Conservation (phyloP, 2,888 invertebrate genomes). For the Celastrina argiolus region DNA sequence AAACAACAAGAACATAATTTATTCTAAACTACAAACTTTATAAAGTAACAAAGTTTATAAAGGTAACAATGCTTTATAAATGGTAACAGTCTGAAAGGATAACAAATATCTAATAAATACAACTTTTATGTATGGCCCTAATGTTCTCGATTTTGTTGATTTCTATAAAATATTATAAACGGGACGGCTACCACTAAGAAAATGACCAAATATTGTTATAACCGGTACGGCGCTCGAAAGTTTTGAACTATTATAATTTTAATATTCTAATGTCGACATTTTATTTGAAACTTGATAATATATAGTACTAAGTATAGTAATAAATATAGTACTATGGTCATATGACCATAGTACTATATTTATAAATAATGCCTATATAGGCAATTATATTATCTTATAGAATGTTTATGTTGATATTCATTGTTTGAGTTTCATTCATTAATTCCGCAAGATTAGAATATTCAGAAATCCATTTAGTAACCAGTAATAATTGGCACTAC, state of each 20-base stretch:
- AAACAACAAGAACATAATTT: conserved; percentile 24
- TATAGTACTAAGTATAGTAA: too few species aligned
- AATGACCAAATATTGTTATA: conserved; percentile 73
- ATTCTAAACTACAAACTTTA: conserved; percentile 10
- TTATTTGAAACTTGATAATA: not conserved
- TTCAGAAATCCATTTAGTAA: too few species aligned
- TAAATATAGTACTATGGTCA: too few species aligned
- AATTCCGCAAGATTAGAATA: too few species aligned
- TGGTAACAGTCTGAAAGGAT: conserved; percentile 2
- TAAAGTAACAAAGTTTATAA: conserved; percentile 16
- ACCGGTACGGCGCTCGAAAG: conserved; percentile 46
- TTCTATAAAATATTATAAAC: conserved; percentile 78
- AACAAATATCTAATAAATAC: not conserved
- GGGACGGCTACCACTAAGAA: conserved; percentile 75
- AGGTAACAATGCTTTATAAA: conserved; percentile 6
- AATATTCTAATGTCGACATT: too few species aligned
- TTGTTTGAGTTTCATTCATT: too few species aligned
- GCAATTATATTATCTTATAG: too few species aligned
- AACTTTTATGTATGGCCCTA: conserved; percentile 56
- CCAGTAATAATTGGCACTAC: too few species aligned
- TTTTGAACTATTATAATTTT: conserved; percentile 32
- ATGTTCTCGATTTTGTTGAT: conserved; percentile 75
- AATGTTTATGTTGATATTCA: too few species aligned
- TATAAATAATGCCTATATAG: too few species aligned
- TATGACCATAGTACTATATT: too few species aligned